Percentiles rank a stretch among this genome's conserved stretches.
Evolutionary conservation across 1,140 invertebrate species (phyloP).

Genomic region (Hylaeus volcanicus): DNA sequence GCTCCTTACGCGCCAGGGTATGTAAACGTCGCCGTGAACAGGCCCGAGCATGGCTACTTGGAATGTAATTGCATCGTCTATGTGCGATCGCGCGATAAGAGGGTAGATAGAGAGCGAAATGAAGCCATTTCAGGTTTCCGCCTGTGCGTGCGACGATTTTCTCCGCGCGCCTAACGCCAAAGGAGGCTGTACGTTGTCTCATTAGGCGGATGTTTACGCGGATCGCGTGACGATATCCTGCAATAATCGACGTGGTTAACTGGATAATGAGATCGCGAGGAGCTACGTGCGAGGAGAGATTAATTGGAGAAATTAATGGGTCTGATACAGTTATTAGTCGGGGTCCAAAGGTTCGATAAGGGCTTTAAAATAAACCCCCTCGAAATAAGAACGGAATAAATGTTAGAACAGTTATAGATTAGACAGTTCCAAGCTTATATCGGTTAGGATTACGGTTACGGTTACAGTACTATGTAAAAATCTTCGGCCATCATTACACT

Average conservation of each 20-base stretch:
- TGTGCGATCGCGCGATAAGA: background rate
- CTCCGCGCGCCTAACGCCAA: too few species aligned
- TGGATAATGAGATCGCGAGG: background rate
- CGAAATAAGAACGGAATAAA: too few species aligned
- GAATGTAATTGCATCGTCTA: conserved; percentile 20
- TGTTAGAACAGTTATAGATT: too few species aligned
- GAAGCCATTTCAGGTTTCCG: background rate
- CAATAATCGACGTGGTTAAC: conserved; percentile 8
- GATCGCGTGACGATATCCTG: background rate
- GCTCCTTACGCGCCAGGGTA: background rate
- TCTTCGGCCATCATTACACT: too few species aligned
- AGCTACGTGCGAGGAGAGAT: too few species aligned
- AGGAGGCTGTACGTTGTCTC: background rate
- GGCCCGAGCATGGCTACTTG: background rate
- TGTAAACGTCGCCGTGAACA: background rate
- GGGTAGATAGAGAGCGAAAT: background rate
- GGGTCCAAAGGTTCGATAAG: too few species aligned
- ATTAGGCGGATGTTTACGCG: conserved; percentile 14
- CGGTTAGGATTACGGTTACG: too few species aligned
- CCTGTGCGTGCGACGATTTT: background rate
- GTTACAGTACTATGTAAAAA: too few species aligned
- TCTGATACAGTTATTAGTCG: too few species aligned
- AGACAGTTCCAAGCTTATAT: too few species aligned
- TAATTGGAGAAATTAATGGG: too few species aligned
- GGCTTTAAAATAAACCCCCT: too few species aligned